Evolutionary conservation across 2,797 vertebrate genomes (phyloP).

Genomic region (Xenentodon cancila): DNA sequence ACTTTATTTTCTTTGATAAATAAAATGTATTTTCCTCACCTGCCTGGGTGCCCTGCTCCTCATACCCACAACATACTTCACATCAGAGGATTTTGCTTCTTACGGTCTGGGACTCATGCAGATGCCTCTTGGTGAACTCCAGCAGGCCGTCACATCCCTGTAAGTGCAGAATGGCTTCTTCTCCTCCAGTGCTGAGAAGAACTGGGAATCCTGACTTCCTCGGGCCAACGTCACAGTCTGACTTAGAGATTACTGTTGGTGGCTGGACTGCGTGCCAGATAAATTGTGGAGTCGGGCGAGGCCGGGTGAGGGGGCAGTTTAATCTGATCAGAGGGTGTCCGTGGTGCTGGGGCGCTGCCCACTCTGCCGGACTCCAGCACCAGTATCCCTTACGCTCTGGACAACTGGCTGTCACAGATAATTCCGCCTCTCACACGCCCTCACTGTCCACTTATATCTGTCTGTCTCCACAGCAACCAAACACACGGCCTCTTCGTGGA

Average conservation of each 20-base stretch:
- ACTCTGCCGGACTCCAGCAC: constrained; percentile 42
- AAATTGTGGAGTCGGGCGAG: constrained; percentile 45
- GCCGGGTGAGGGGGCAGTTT: constrained; percentile 18
- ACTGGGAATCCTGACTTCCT: constrained; percentile 1
- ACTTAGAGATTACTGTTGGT: constrained; percentile 2
- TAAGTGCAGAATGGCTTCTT: no score
- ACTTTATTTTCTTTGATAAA: no score
- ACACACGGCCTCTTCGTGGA: constrained; percentile 38
- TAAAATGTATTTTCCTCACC: no score
- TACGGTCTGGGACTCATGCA: no score
- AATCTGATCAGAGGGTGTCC: constrained; percentile 15
- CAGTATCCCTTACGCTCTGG: constrained; percentile 45
- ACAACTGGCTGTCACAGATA: constrained; percentile 58
- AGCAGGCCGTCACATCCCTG: no score
- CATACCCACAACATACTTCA: no score
- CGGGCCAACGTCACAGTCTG: background rate
- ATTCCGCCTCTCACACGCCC: constrained; percentile 20
- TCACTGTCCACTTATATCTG: constrained; percentile 11
- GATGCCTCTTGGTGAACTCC: no score
- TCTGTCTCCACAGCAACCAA: constrained; percentile 57
- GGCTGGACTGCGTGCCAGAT: constrained; percentile 4
- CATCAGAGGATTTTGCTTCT: no score
- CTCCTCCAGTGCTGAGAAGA: background rate
- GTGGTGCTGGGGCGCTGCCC: constrained; percentile 25
- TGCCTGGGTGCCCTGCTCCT: no score